phyloP scores from a whole-genome alignment of 2,113 vertebrate species.

The Coturnix japonica region DNA sequence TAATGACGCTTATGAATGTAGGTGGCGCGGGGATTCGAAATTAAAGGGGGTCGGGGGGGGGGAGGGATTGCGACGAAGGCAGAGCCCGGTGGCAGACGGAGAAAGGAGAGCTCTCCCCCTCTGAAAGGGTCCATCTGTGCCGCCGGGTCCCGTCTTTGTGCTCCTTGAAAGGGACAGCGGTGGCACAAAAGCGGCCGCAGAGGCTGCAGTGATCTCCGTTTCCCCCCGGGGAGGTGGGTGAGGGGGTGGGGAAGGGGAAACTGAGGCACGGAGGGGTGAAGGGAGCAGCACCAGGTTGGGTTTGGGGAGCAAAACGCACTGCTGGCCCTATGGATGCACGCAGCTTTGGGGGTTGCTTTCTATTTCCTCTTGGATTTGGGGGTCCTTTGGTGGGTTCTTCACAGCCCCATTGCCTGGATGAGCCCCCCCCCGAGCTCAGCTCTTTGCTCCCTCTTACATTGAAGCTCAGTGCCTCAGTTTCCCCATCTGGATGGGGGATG shows the following conservation, averaged over 20 bases:
- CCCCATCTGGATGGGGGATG: background rate
- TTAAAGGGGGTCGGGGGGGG: background rate
- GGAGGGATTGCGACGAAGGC: constrained; percentile 65
- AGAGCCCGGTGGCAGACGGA: constrained; percentile 64
- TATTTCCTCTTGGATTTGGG: no score
- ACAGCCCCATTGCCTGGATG: background rate
- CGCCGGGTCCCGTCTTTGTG: constrained; percentile 34
- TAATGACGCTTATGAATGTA: no score
- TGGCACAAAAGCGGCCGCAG: background rate
- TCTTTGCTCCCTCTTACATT: no score
- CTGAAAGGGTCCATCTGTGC: constrained; percentile 80
- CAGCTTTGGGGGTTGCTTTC: accelerated
- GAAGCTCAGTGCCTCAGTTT: background rate
- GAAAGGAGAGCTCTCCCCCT: constrained; percentile 38
- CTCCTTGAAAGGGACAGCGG: background rate
- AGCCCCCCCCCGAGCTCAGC: background rate
- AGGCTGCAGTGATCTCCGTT: background rate
- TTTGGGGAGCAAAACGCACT: background rate
- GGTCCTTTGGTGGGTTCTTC: background rate
- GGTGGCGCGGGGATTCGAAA: no score
- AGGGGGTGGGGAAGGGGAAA: background rate
- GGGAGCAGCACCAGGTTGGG: background rate
- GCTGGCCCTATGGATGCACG: accelerated
- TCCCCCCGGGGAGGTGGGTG: background rate
- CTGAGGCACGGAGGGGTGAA: background rate